phyloP scores from a whole-genome alignment of 2,797 vertebrate species.

The Smutsia gigantea region DNA sequence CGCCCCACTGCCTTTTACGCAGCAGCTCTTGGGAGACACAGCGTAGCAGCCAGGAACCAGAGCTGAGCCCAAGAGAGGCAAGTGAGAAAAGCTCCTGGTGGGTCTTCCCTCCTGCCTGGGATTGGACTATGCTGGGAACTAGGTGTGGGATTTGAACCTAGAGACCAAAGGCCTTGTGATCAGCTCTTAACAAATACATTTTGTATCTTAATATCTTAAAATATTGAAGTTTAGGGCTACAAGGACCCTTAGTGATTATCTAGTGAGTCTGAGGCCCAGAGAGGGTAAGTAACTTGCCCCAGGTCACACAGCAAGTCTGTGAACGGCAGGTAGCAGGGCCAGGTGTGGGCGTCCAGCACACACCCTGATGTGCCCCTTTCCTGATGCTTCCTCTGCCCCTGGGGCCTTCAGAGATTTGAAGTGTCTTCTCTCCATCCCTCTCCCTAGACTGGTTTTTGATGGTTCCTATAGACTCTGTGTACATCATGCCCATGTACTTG shows the following conservation, averaged over 20 bases:
- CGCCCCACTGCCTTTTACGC: neutral
- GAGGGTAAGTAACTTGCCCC: neutral
- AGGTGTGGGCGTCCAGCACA: neutral
- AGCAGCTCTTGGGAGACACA: neutral
- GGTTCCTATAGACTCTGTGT: neutral
- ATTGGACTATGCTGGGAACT: neutral
- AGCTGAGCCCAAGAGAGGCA: neutral
- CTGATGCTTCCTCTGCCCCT: neutral
- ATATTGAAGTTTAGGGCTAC: neutral
- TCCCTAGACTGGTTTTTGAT: neutral
- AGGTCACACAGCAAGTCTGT: neutral
- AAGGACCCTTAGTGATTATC: neutral
- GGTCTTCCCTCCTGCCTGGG: neutral
- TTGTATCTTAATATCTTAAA: neutral
- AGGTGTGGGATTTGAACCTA: neutral
- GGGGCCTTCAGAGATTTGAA: neutral
- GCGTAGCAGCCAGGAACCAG: neutral
- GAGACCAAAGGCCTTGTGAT: constrained; percentile 32
- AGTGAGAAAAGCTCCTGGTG: neutral
- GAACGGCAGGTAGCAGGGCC: neutral
- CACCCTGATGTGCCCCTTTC: neutral
- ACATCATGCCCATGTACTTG: neutral
- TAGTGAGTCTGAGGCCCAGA: neutral
- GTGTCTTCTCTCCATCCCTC: neutral
- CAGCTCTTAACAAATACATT: neutral